Base-by-base conservation (phyloP, 2,888 invertebrate genomes). In the Prosapia bicincta region DNA sequence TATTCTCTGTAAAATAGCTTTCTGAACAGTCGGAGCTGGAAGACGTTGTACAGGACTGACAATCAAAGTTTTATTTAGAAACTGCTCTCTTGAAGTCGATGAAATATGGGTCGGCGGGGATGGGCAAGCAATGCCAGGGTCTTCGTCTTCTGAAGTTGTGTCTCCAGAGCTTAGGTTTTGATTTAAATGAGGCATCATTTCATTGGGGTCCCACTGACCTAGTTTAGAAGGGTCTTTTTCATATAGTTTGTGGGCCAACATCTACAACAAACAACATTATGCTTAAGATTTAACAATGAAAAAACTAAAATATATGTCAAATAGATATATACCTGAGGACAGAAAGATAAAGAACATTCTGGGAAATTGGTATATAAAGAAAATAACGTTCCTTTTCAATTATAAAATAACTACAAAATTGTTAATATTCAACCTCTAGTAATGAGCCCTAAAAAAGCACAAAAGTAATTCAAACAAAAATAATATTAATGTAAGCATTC, bases 211-310 rank as follows among this genome's bases (percentile, higher is more conserved):
- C 84, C 90, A 87, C 77, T 89, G 89, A 78, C 91, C 92, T 83
- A 94, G 85, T 85, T 93, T 93, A 26, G 89, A 90, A 6, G 94
- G 93, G 85, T 94, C 93, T 83, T 93, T 93, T 81, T 93, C 92
- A 83, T 93, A 92, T 79, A 95, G 88, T 83, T 92, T 93, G 82
- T 92, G 90, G 38, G 95, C 94, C 80, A 95, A 87, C 79, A 91
- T 88, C 89, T 95, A 89, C 32, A 76, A 85, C 85, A 80, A 79
- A 78, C 75, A 71, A 71, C 38, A 65, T 69, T 3, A 54, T 65
- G 10, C 10, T 32, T 20, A 69, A 54, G 32, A 32, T 30, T 5
- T 9, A n/a, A n/a, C n/a, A n/a, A n/a, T n/a, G n/a, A n/a, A n/a
- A n/a, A n/a, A n/a, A n/a, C n/a, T n/a, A n/a, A n/a, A n/a, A n/a